phyloP scores from a whole-genome alignment of 1,140 invertebrate species.

The Lasioglossum baleicum region DNA sequence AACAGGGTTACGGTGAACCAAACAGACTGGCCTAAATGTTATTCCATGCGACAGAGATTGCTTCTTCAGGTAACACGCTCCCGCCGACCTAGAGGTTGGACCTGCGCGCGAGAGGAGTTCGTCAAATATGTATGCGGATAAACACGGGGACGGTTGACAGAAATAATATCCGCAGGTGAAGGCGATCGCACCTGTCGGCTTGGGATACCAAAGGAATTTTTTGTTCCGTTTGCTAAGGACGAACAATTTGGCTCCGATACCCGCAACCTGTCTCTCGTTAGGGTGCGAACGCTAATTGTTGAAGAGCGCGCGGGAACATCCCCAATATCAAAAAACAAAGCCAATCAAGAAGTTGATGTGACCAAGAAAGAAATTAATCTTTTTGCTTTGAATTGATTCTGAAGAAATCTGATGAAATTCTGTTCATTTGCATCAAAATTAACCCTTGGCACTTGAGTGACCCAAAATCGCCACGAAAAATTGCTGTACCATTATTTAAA shows the following conservation, averaged over 20 bases:
- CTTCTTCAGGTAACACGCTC: constrained; percentile 54
- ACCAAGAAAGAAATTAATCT: no score
- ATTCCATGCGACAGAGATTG: constrained; percentile 61
- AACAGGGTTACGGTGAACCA: constrained; percentile 12
- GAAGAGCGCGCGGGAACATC: not conserved
- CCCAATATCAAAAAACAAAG: no score
- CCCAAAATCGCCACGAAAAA: no score
- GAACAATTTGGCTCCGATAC: not conserved
- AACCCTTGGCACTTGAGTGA: no score
- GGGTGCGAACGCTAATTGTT: not conserved
- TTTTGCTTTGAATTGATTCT: no score
- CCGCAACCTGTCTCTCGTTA: not conserved
- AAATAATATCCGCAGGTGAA: constrained; percentile 64
- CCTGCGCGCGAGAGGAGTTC: constrained; percentile 49
- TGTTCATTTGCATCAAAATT: no score
- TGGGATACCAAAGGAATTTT: constrained; percentile 28
- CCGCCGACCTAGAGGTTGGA: constrained; percentile 21
- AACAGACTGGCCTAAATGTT: constrained; percentile 56
- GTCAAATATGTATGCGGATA: constrained; percentile 68
- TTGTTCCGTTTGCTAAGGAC: not conserved
- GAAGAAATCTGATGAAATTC: no score
- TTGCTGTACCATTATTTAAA: no score
- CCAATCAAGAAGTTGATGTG: no score
- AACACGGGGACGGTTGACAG: constrained; percentile 62
- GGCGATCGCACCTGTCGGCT: constrained; percentile 51